These are phyloP conservation scores for Chaetorhynchus papuensis DNA, from an alignment of 2,113 vertebrate species.

Conservation along the genomic window DNA sequence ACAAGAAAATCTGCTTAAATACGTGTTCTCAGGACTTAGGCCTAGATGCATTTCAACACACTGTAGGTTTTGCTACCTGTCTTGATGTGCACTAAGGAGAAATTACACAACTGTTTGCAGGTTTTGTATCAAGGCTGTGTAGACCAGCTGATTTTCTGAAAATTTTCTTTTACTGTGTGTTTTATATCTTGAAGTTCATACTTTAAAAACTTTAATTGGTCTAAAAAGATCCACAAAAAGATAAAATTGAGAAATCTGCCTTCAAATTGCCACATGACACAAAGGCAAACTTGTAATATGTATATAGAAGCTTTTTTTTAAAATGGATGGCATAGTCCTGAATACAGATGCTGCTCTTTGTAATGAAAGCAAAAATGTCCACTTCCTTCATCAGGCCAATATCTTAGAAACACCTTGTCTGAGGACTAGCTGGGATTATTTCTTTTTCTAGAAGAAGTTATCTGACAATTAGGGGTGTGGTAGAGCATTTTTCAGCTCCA, in stretches of 20 bases:
- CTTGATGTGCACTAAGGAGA: background rate
- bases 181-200: background rate
- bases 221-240: background rate
- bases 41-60: background rate
- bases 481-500: background rate
- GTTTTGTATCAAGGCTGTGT: background rate
- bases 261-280: background rate
- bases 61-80: background rate
- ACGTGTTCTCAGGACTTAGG: background rate
- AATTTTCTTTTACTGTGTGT: background rate
- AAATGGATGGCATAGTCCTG: background rate
- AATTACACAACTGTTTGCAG: background rate
- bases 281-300: background rate
- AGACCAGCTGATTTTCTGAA: background rate
- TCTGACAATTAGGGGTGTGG: background rate
- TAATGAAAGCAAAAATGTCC: background rate
- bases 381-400: background rate
- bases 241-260: background rate
- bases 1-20: background rate
- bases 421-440: background rate
- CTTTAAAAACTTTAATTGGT: background rate
- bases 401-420: background rate
- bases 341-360: background rate
- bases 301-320: background rate
- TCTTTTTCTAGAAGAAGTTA: background rate